Evolutionary conservation across 2,113 vertebrate genomes (phyloP), one percentile per base, ranked within the genome.

Genomic region (Otis tarda): DNA sequence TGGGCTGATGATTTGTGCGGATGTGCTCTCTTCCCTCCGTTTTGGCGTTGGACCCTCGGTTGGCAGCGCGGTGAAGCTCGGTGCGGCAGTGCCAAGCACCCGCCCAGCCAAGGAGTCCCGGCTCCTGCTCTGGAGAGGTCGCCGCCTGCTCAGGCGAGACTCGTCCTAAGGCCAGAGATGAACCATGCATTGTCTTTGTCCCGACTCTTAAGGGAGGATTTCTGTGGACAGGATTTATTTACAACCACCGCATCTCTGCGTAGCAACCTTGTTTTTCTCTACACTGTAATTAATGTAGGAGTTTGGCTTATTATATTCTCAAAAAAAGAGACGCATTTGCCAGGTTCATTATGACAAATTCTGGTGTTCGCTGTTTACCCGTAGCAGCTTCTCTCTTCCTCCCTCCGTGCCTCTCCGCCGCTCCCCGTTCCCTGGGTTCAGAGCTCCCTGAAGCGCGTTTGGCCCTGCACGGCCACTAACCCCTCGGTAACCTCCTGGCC

Each of bases 401-500:
- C 17, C 8, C 4, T 33, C n/a, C 19, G 10, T 39, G 20, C n/a
- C 13, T 76, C 55, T n/a, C 43, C 56, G 31, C 31, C 28, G 41
- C 75, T 95, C 59, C 61, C 17, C 10, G 9, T 92, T 94, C 89
- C 53, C 63, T 81, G 70, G 96, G 88, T 85, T 90, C 78, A 69
- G 93, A 91, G 94, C 71, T 41, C 73, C 91, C 53, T 33, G 92
- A 73, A 96, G 97, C 90, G 60, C 80, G 3, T 23, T 94, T 87
- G 95, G 95, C 94, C 94, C 87, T 69, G 7, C n/a, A 35, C 78
- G 91, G 96, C 94, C 93, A 63, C 95, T 97, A 95, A 97, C 97
- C 98, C 97, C 95, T 90, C 61, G 3, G 64, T 98, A 97, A 98
- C 96, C 98, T 97, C 97, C 77, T 9, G 67, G 91, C 97, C 86